Conservation (phyloP, 2,797 vertebrate genomes). For the Peromyscus eremicus region DNA sequence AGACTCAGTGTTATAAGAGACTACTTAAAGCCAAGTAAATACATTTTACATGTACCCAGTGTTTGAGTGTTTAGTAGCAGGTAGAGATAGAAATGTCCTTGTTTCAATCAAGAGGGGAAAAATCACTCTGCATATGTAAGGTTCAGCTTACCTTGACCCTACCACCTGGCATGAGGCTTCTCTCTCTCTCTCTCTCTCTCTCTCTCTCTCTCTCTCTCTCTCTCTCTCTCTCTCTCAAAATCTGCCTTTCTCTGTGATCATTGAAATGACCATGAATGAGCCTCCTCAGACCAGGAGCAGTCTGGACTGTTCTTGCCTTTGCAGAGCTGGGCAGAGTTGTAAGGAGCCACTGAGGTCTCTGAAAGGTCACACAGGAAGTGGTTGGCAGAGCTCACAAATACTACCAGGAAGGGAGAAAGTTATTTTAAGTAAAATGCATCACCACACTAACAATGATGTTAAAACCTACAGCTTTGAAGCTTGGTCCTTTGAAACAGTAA, state of each 20-base stretch:
- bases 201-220: background rate
- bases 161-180: background rate
- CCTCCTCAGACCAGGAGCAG: background rate
- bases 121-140: fast-evolving
- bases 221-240: too few relatives aligned
- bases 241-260: background rate
- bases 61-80: background rate
- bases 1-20: background rate
- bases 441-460: background rate
- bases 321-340: background rate
- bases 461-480: background rate
- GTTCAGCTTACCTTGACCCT: background rate
- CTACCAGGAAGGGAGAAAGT: background rate
- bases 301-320: background rate
- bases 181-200: background rate
- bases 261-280: background rate
- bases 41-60: background rate
- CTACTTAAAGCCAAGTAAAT: background rate
- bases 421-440: conserved; percentile 24
- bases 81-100: background rate
- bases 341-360: background rate
- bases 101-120: background rate
- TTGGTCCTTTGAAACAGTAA: background rate
- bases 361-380: background rate
- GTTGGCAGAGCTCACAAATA: background rate